phyloP scores from a whole-genome alignment of 2,888 invertebrate species.

The Drosophila falleni region DNA sequence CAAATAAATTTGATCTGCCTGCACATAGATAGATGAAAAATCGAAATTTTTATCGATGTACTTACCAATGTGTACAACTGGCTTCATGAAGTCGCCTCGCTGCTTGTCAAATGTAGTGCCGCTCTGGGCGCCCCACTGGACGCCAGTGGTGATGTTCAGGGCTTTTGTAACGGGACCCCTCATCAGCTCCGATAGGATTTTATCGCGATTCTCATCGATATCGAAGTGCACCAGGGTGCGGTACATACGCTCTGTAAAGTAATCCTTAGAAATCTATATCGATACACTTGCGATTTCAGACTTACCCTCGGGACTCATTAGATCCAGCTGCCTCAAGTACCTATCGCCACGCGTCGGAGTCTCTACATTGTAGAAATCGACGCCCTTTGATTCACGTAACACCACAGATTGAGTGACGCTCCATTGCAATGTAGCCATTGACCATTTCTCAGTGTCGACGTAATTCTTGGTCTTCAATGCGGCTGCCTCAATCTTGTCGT shows the following conservation, averaged over 20 bases:
- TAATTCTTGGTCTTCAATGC: constrained; percentile 87
- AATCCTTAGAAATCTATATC: not conserved
- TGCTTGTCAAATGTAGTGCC: constrained; percentile 87
- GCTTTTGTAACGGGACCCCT: constrained; percentile 89
- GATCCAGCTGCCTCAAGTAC: constrained; percentile 44
- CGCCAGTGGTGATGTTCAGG: constrained; percentile 88
- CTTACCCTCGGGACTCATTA: constrained; percentile 51
- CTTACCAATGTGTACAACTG: constrained; percentile 89
- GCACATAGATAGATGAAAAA: not conserved
- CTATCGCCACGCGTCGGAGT: constrained; percentile 82
- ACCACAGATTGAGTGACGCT: constrained; percentile 88
- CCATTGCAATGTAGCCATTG: constrained; percentile 89
- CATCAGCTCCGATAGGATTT: constrained; percentile 88
- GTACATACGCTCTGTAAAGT: constrained; percentile 78
- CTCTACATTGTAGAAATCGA: constrained; percentile 93
- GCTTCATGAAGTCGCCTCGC: constrained; percentile 92
- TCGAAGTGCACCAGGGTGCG: constrained; percentile 81
- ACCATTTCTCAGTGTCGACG: constrained; percentile 87
- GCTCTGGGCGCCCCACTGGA: constrained; percentile 89
- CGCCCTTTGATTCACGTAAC: constrained; percentile 87
- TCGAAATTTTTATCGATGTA: not conserved
- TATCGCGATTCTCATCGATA: constrained; percentile 80
- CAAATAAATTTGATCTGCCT: not conserved
- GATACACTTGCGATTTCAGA: too few relatives aligned
- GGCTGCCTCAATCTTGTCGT: constrained; percentile 87